phyloP scores from a whole-genome alignment of 2,888 invertebrate genomes.

The Strigamia crassipes region DNA sequence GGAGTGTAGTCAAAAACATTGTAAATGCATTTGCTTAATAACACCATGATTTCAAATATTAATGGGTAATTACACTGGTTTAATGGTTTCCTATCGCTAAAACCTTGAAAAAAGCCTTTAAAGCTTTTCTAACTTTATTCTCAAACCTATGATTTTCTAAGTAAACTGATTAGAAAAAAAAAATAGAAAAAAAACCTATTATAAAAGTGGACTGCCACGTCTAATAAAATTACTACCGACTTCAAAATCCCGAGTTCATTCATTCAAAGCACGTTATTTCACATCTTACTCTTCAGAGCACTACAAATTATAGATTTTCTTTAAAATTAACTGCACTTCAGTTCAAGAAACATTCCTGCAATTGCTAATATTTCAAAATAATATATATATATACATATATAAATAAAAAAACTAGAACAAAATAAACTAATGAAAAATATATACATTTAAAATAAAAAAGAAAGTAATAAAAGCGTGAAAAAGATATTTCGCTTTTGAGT shows the following conservation, averaged over 20 bases:
- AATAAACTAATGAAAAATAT: not conserved
- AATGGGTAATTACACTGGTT: slow-evolving; percentile 32
- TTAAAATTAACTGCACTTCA: slow-evolving; percentile 32
- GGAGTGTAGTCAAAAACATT: slow-evolving; percentile 25
- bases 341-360: not conserved
- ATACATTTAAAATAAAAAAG: not conserved
- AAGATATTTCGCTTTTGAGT: not conserved
- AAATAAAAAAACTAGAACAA: not conserved
- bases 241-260: slow-evolving; percentile 1
- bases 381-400: no score
- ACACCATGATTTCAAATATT: slow-evolving; percentile 25
- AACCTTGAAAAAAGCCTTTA: slow-evolving; percentile 7
- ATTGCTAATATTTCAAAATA: not conserved
- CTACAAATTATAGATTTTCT: slow-evolving; percentile 30
- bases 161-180: not conserved
- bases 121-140: slow-evolving; percentile 17
- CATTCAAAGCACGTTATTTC: slow-evolving; percentile 28
- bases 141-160: not conserved
- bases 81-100: slow-evolving; percentile 26
- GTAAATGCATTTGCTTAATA: slow-evolving; percentile 31
- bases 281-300: not conserved
- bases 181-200: not conserved
- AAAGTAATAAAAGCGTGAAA: not conserved
- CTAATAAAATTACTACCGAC: not conserved
- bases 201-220: not conserved